A percentile compares a stretch with the other conserved stretches of the same genome.
Evolutionary conservation across 2,888 invertebrate species (phyloP).

Genomic region (Mythimna pallens): DNA sequence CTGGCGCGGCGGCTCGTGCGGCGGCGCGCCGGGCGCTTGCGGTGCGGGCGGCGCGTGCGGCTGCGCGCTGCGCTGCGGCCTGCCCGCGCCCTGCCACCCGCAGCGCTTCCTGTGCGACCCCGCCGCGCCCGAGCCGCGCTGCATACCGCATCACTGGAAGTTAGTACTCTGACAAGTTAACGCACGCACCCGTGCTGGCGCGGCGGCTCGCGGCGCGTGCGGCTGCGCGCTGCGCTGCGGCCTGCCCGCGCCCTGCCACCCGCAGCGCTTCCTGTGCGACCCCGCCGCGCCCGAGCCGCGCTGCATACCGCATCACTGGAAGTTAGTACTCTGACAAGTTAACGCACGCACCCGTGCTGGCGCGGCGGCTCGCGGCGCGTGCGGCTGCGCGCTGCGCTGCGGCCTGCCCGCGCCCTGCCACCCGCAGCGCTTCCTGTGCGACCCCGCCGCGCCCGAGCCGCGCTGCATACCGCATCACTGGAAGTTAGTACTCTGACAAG

Average conservation of each 20-base stretch:
- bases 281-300: constrained; percentile 77
- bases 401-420: constrained; percentile 91
- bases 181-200: constrained; percentile 85
- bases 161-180: constrained; percentile 58
- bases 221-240: constrained; percentile 92
- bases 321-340: constrained; percentile 67
- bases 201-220: constrained; percentile 90
- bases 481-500: constrained; percentile 73
- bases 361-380: constrained; percentile 87
- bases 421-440: constrained; percentile 92
- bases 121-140: constrained; percentile 79
- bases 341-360: constrained; percentile 84
- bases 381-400: constrained; percentile 93
- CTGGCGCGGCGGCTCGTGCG: constrained; percentile 77
- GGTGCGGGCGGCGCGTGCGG: constrained; percentile 93
- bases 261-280: constrained; percentile 92
- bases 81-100: constrained; percentile 92
- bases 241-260: constrained; percentile 91
- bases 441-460: constrained; percentile 77
- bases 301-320: constrained; percentile 83
- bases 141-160: constrained; percentile 83
- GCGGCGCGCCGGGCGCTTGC: constrained; percentile 88
- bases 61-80: constrained; percentile 91
- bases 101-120: constrained; percentile 92
- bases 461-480: constrained; percentile 81